Conservation (phyloP, 2,797 vertebrate genomes). For the Centroberyx gerrardi region DNA sequence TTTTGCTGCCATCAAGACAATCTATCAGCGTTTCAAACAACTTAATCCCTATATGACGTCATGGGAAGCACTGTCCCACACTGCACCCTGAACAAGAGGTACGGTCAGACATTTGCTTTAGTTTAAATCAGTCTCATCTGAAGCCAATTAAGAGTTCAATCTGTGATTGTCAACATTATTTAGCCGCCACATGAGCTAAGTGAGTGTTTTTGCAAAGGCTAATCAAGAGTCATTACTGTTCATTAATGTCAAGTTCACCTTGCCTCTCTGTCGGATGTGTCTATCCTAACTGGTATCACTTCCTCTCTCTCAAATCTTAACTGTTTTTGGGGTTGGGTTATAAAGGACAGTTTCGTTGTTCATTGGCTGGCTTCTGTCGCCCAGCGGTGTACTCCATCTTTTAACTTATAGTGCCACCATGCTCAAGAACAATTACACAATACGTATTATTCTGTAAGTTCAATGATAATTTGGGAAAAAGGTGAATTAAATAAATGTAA, state of each 20-base stretch:
- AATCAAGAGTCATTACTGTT: conserved; percentile 76
- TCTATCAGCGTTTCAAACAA: conserved; percentile 40
- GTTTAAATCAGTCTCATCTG: conserved; percentile 61
- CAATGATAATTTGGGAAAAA: conserved; percentile 70
- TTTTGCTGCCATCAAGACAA: conserved; percentile 72
- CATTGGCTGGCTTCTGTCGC: conserved; percentile 42
- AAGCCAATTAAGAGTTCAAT: conserved; percentile 69
- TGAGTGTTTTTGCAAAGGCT: conserved; percentile 67
- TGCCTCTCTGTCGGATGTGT: conserved; percentile 73
- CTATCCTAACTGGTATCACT: conserved; percentile 55
- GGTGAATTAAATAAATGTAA: conserved; percentile 73
- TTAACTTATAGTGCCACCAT: conserved; percentile 61
- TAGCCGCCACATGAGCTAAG: conserved; percentile 62
- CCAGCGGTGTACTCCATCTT: conserved; percentile 13
- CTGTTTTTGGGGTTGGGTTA: conserved; percentile 40
- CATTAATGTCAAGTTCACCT: conserved; percentile 80
- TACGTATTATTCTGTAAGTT: conserved; percentile 62
- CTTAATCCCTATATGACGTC: background rate
- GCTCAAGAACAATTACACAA: conserved; percentile 55
- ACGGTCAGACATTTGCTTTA: conserved; percentile 49
- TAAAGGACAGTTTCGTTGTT: conserved; percentile 54
- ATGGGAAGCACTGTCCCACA: conserved; percentile 25
- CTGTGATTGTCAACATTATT: conserved; percentile 75
- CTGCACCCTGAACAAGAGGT: conserved; percentile 51
- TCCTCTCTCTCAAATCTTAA: conserved; percentile 43